A percentile compares a stretch with the other conserved stretches of the same genome.
phyloP scores from a whole-genome alignment of 1,140 invertebrate species.

The Drosophila lini region DNA sequence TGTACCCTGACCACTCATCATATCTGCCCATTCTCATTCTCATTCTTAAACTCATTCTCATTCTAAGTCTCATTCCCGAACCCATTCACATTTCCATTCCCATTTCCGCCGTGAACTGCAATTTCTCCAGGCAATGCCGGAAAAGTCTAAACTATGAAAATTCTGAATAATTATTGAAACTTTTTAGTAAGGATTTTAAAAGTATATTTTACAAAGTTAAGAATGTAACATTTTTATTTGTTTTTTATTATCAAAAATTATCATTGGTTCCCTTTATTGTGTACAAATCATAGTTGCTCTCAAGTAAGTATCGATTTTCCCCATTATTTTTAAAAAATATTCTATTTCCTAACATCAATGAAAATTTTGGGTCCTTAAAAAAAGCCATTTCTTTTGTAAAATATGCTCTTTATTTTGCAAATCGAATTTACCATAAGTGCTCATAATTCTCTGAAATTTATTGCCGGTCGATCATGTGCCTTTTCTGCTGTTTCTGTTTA shows the following conservation, averaged over 20 bases:
- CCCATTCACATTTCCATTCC: conserved; percentile 40
- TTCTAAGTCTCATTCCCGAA: conserved; percentile 2
- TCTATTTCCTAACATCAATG: not conserved
- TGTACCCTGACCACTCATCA: conserved; percentile 47
- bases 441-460: conserved; percentile 1
- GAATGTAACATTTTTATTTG: no score
- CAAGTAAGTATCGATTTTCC: not conserved
- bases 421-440: not conserved
- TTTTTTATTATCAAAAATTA: no score
- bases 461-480: conserved; percentile 7
- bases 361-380: not conserved
- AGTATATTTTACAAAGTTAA: no score
- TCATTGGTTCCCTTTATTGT: not conserved
- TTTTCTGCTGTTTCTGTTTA: conserved; percentile 3
- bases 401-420: not conserved
- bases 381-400: not conserved
- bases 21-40: conserved; percentile 24
- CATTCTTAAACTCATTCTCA: conserved; percentile 16
- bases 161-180: not conserved
- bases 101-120: conserved; percentile 30
- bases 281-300: not conserved
- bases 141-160: conserved; percentile 1
- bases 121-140: conserved; percentile 4
- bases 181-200: not conserved
- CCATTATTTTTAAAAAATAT: not conserved